These are phyloP conservation scores for Lamproptera curius DNA, from an alignment of 2,888 invertebrate species.

Conservation along the genomic window DNA sequence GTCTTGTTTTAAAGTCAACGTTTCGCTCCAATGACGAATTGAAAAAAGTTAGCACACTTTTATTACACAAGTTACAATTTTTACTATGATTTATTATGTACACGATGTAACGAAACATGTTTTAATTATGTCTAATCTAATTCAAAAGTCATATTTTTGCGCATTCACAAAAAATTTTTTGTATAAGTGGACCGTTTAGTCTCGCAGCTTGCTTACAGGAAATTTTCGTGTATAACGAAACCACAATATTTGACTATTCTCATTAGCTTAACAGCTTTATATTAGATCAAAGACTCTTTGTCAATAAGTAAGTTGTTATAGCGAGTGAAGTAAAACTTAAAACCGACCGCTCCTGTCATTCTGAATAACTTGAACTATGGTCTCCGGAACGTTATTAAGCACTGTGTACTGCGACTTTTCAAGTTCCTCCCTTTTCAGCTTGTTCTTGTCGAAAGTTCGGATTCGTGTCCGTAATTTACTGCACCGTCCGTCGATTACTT, in stretches of 20 bases:
- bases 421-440: conserved; percentile 55
- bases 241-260: no score
- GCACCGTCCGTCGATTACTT: conserved; percentile 61
- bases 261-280: no score
- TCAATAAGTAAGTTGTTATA: no score
- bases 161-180: no score
- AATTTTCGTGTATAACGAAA: no score
- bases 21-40: no score
- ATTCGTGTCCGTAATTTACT: conserved; percentile 64
- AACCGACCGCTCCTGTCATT: conserved; percentile 16
- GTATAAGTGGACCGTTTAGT: no score
- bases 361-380: conserved; percentile 48
- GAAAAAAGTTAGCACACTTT: no score
- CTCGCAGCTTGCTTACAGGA: no score
- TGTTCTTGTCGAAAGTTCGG: conserved; percentile 50
- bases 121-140: conserved; percentile 1
- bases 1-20: no score
- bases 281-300: no score
- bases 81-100: conserved; percentile 14
- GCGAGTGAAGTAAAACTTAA: no score
- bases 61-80: conserved; percentile 13
- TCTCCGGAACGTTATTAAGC: conserved; percentile 43
- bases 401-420: conserved; percentile 60
- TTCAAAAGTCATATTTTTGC: conserved; percentile 1
- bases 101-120: conserved; percentile 12